Base-by-base conservation (phyloP, 2,113 vertebrate species). In the Hypomesus transpacificus region DNA sequence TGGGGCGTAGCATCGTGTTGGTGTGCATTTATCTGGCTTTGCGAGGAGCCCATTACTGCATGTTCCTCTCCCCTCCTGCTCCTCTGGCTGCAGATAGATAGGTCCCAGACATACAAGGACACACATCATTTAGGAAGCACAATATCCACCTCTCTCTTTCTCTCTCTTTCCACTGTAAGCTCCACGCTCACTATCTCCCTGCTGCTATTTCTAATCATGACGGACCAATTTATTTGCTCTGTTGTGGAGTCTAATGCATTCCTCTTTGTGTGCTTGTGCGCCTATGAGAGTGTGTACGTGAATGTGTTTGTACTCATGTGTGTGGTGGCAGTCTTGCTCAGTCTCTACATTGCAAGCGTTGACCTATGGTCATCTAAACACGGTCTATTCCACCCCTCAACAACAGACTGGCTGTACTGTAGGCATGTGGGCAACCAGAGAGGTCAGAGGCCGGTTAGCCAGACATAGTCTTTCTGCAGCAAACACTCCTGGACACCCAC, bases 1-100 rank as follows among this genome's bases (percentile, higher is more conserved):
- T 62, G 74, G 84, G 60, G 77, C 75, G 83, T 76, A 21, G 31
- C 26, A 34, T 73, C 75, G 77, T 54, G 72, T 67, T 75, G 74
- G 74, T 68, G 56, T 76, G 70, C 67, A 79, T 85, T 86, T 82
- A 77, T 77, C 78, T 78, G 68, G 79, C 73, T 79, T 51, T 9
- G 65, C 73, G 65, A 78, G 69, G 14, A 64, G 72, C 63, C 74
- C 77, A 77, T 76, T 77, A 77, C 61, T 74, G 59, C 56, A 39
- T 50, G 65, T 71, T 66, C 75, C 76, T 82, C 76, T 81, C 52
- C 73, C 71, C 24, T 56, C 69, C 34, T 50, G 75, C 72, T 80
- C 78, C 66, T 75, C 75, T 77, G 79, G 75, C 80, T 79, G 72
- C 60, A 73, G 59, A 71, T 54, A 80, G 73, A 77, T 20, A 72